A percentile compares a stretch with the other conserved stretches of the same genome.
Conservation (phyloP, 2,113 vertebrate species). For the Cervus canadensis region DNA sequence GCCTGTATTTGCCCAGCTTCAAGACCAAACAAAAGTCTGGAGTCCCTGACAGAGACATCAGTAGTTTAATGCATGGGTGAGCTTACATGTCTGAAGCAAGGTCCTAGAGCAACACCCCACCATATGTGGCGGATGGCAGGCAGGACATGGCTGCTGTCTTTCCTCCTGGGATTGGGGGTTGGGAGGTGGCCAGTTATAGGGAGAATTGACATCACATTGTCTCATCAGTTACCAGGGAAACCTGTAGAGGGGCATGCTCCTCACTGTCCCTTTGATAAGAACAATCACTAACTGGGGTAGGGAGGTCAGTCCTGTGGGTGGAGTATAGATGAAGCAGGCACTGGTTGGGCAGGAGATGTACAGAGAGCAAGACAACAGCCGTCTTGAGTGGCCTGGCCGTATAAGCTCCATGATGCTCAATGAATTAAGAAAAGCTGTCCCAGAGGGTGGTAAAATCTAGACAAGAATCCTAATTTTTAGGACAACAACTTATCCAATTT, state of each 20-base stretch:
- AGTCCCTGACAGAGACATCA: background rate
- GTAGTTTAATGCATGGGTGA: background rate
- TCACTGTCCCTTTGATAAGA: background rate
- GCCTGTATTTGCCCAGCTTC: background rate
- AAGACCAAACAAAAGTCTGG: background rate
- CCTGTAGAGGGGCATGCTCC: background rate
- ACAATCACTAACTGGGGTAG: background rate
- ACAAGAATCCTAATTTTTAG: conserved; percentile 11
- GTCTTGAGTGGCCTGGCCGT: background rate
- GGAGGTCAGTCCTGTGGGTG: background rate
- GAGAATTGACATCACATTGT: background rate
- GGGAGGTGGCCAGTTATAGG: background rate
- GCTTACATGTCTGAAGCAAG: background rate
- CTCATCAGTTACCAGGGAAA: background rate
- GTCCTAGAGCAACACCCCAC: background rate
- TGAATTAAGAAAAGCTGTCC: background rate
- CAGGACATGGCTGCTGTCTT: background rate
- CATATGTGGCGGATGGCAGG: background rate
- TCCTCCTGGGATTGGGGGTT: background rate
- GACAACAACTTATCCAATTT: background rate
- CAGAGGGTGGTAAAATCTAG: background rate
- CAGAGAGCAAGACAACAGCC: background rate
- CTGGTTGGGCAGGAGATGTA: background rate
- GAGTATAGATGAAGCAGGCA: background rate
- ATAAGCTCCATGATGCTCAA: background rate